Conservation (phyloP, 2,113 vertebrate species). For the Chloroceryle aenea region DNA sequence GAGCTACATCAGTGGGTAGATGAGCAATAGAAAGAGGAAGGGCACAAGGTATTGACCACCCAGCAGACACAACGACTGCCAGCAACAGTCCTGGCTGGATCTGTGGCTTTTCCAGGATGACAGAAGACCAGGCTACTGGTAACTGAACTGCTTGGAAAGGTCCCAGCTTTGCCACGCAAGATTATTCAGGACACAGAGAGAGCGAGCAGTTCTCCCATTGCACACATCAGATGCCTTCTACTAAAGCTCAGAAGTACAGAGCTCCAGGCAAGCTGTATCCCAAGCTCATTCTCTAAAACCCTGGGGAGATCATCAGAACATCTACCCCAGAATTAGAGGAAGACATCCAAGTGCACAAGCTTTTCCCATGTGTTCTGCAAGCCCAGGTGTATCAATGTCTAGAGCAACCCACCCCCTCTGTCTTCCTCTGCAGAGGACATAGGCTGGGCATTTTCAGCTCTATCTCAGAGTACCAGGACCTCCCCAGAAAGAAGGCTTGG, state of each 20-base stretch:
- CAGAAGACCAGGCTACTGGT: background rate
- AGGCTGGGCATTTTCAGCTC: background rate
- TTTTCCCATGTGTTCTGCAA: background rate
- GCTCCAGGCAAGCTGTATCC: background rate
- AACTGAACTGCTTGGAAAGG: background rate
- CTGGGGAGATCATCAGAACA: background rate
- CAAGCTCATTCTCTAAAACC: background rate
- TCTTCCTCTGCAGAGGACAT: background rate
- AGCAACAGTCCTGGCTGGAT: background rate
- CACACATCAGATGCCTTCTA: background rate
- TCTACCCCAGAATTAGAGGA: background rate
- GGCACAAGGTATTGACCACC: background rate
- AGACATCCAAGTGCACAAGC: background rate
- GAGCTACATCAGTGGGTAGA: fast-evolving
- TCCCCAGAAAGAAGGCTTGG: background rate
- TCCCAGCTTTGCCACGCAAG: background rate
- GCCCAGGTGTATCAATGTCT: fast-evolving
- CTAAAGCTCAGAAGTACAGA: background rate
- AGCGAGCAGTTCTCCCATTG: background rate
- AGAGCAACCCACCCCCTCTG: background rate
- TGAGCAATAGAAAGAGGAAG: background rate
- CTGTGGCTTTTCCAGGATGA: background rate
- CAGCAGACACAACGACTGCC: fast-evolving
- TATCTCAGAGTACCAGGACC: background rate
- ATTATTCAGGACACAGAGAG: background rate